These are phyloP conservation scores for Sebastes miniatus DNA, from an alignment of 2,797 vertebrate genomes.

Conservation along the genomic window DNA sequence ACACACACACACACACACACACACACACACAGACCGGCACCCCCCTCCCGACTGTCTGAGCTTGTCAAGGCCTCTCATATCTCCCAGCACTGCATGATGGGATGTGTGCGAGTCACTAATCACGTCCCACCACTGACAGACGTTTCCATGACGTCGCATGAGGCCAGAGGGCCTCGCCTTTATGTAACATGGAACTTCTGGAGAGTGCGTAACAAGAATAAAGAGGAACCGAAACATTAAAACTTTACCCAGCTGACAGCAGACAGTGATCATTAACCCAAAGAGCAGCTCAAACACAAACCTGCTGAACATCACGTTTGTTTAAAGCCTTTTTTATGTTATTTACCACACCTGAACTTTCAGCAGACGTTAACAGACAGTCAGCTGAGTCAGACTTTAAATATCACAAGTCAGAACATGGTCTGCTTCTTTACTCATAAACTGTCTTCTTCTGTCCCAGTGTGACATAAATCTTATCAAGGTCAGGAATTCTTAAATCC, in stretches of 20 bases:
- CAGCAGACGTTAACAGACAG: not conserved
- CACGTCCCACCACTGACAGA: constrained; percentile 30
- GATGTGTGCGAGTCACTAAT: constrained; percentile 9
- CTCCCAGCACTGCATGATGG: not conserved
- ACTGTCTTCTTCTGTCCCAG: not conserved
- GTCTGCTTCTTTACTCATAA: not conserved
- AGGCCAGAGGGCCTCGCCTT: not conserved
- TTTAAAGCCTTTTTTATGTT: rapidly evolving
- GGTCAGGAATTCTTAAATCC: not conserved
- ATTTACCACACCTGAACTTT: not conserved
- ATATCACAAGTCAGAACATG: not conserved
- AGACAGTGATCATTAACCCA: not conserved
- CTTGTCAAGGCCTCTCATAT: constrained; percentile 23
- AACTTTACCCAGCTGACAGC: not conserved
- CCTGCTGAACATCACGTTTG: not conserved
- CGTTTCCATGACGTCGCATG: constrained; percentile 53
- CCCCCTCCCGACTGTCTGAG: not conserved
- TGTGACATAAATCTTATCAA: not conserved
- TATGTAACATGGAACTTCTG: not conserved
- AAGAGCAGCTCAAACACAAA: not conserved
- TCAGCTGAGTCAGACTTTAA: not conserved
- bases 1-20: not conserved
- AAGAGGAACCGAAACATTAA: not conserved
- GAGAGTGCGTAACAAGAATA: not conserved
- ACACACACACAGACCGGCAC: not conserved